These are phyloP conservation scores for Caenorhabditis afra DNA, from an alignment of 2,888 invertebrate genomes.

Conservation along the genomic window DNA sequence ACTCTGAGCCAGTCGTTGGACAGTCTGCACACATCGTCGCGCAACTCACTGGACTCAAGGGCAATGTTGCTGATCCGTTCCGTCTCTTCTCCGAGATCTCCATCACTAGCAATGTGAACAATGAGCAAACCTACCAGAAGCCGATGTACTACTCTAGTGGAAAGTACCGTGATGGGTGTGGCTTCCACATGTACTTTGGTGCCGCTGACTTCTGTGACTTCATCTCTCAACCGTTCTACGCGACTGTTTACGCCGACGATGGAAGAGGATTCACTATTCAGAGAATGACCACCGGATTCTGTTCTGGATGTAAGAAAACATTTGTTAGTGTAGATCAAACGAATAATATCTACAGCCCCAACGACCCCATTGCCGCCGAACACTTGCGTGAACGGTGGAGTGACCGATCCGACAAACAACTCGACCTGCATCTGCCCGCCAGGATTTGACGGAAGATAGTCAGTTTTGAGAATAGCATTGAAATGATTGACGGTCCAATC, in stretches of 20 bases:
- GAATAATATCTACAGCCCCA: constrained; percentile 31
- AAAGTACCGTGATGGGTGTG: constrained; percentile 69
- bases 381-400: constrained; percentile 73
- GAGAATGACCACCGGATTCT: constrained; percentile 70
- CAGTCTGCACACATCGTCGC: constrained; percentile 68
- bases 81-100: constrained; percentile 74
- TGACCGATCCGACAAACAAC: constrained; percentile 67
- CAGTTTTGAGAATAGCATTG: constrained; percentile 28
- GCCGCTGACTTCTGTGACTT: constrained; percentile 69
- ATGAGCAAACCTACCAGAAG: constrained; percentile 55
- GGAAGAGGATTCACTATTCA: constrained; percentile 72
- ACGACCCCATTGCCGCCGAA: constrained; percentile 64
- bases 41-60: constrained; percentile 70
- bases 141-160: constrained; percentile 74
- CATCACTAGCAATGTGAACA: constrained; percentile 66
- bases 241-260: constrained; percentile 75
- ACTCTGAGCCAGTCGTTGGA: constrained; percentile 63
- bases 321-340: neutral
- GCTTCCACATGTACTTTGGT: constrained; percentile 75
- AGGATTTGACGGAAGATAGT: constrained; percentile 68
- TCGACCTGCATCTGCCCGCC: constrained; percentile 71
- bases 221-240: constrained; percentile 69
- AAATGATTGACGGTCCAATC: constrained; percentile 28
- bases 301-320: constrained; percentile 59
- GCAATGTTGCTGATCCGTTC: constrained; percentile 67